Evolutionary conservation across 1,140 invertebrate genomes (phyloP).

Genomic region (Monomorium pharaonis): DNA sequence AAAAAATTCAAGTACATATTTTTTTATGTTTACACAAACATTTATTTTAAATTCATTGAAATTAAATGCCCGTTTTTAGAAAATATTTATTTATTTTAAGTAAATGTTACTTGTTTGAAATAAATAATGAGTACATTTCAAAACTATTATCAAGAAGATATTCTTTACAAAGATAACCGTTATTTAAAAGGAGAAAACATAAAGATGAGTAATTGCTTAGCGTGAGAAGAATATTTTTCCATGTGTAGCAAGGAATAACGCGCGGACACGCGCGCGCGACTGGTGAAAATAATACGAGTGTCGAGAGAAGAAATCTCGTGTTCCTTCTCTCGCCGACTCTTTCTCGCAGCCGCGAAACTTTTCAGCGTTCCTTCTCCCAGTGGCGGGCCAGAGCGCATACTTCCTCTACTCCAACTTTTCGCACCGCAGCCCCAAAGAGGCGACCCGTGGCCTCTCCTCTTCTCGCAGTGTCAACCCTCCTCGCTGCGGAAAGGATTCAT

Average conservation of each 20-base stretch:
- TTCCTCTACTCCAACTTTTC: constrained; percentile 56
- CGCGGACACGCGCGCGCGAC: constrained; percentile 59
- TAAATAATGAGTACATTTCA: too few species aligned
- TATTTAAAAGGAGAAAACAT: too few species aligned
- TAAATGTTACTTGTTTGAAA: too few species aligned
- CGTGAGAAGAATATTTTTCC: too few species aligned
- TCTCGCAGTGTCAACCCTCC: constrained; percentile 35
- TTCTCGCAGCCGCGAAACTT: constrained; percentile 19
- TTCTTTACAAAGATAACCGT: too few species aligned
- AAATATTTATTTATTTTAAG: too few species aligned
- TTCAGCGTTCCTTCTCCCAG: constrained; percentile 4
- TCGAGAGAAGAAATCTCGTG: constrained; percentile 27
- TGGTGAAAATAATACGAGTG: constrained; percentile 68
- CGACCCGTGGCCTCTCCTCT: constrained; percentile 22
- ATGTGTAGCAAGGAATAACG: constrained; percentile 35
- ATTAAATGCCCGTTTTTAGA: too few species aligned
- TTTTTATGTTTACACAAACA: too few species aligned
- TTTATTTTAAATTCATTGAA: too few species aligned
- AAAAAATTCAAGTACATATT: too few species aligned
- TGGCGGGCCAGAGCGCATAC: constrained; percentile 15
- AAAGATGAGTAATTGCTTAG: too few species aligned
- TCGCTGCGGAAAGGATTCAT: constrained; percentile 65
- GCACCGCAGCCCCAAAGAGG: constrained; percentile 14
- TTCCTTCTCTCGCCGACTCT: constrained; percentile 22
- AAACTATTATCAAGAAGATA: too few species aligned